Evolutionary conservation across 2,797 vertebrate genomes (phyloP), one percentile per base, ranked within the genome.

Genomic region (Podarcis lilfordi): DNA sequence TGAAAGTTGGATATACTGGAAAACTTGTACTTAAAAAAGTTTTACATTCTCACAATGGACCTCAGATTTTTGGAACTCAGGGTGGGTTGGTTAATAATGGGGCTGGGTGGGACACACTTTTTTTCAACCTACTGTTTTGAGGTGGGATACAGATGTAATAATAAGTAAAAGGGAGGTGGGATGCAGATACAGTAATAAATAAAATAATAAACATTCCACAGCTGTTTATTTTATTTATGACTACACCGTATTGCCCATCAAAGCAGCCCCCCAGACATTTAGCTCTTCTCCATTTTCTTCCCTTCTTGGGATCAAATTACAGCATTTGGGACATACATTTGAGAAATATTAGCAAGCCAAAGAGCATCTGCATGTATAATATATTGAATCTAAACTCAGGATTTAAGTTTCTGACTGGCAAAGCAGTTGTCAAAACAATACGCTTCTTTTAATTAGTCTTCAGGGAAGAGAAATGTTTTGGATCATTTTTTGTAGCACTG

Each of bases 391-490:
- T 32, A 40, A 86, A 55, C 27, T 74, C 55, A 78, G 85, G 87
- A 88, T 92, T 79, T 82, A 91, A 79, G 55, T 89, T 93, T 45
- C 82, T 89, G 85, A 92, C 90, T 90, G 84, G 75, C 29, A 72
- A 90, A 92, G 37, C 25, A 86, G n/a, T 68, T 88, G 69, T 82
- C 90, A 43, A 89, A 88, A 83, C 64, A 71, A 27, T 35, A 37
- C 80, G 37, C 35, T 77, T 92, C 86, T 90, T 87, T 89, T 94
- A 95, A 95, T 95, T 92, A 93, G 88, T 85, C 93, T 94, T 94
- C 89, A 86, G 91, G 92, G 92, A 95, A 74, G 89, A 90, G 81
- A 32, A 61, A 45, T 91, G 87, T 91, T 96, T 94, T 94, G 82
- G 94, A 92, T 91, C 1, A 6, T 78, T 92, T 89, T 72, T 80